These are phyloP conservation scores for Acanthosepion lycidas DNA, from an alignment of 2,888 invertebrate genomes.

Conservation along the genomic window DNA sequence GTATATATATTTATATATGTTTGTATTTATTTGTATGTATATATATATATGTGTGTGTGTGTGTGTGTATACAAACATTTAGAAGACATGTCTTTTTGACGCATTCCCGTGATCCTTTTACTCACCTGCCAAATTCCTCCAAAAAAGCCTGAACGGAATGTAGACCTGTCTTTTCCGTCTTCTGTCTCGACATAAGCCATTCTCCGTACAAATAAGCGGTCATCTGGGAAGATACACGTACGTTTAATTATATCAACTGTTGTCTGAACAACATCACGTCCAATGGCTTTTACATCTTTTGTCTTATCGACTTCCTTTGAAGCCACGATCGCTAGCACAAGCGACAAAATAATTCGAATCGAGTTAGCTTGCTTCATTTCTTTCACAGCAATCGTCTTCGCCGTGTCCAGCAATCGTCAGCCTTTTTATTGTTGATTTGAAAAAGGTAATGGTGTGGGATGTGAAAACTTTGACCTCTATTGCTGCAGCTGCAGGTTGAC, in stretches of 20 bases:
- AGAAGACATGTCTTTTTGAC: too few species aligned
- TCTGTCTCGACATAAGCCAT: constrained; percentile 54
- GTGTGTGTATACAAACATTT: too few species aligned
- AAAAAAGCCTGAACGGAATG: constrained; percentile 45
- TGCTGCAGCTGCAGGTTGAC: neutral
- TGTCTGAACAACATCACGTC: constrained; percentile 51
- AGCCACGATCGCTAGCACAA: neutral
- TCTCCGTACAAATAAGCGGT: constrained; percentile 54
- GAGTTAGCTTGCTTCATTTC: neutral
- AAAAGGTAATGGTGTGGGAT: neutral
- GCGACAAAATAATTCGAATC: neutral
- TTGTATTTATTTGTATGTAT: too few species aligned
- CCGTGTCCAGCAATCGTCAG: neutral
- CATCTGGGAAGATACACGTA: constrained; percentile 53
- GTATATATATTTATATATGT: too few species aligned
- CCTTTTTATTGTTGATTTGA: neutral
- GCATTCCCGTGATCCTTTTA: too few species aligned
- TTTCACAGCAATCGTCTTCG: neutral
- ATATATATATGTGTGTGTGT: too few species aligned
- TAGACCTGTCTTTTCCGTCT: constrained; percentile 52
- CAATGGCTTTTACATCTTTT: neutral
- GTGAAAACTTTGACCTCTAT: neutral
- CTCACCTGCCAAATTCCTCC: constrained; percentile 47
- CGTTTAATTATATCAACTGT: constrained; percentile 53
- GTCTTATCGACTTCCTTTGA: neutral